Evolutionary conservation across 2,797 vertebrate genomes (phyloP), one percentile per base, ranked within the genome.

Genomic region (Ispidina picta): DNA sequence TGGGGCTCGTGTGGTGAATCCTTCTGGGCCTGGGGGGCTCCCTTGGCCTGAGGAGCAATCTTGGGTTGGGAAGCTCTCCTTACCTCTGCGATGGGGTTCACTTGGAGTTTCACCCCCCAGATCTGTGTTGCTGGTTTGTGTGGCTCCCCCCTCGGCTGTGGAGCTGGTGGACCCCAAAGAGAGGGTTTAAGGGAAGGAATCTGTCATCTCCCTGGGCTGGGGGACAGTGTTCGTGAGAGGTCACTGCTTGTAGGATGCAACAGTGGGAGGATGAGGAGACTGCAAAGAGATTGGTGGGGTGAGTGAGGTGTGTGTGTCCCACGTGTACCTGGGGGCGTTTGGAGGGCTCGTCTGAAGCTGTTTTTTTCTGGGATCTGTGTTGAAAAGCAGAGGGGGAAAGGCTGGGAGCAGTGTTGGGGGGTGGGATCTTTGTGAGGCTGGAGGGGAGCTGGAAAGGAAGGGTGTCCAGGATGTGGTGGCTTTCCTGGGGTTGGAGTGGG

Each of bases 401-500:
- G 14, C 48, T 31, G 54, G 29, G 65, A 72, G 60, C 46, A 15
- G 8, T 26, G n/a, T 22, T 15, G 10, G 6, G 8, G 41, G 13
- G 3, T 15, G 7, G 14, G 10, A 15, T 35, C 16, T 44, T 69
- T 31, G n/a, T 59, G 10, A 20, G 46, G 59, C 70, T 20, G 26
- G 29, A 52, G 35, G n/a, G 84, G 59, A 62, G 70, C 63, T 58
- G 84, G 80, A 31, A 33, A 63, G 74, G 87, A 86, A 81, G 76
- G 35, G 88, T 78, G 85, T 46, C 55, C 89, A 52, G 93, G 90
- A 92, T 86, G 80, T 74, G 83, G 72, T 77, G 77, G 41, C 33
- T 87, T 90, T 86, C 88, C 89, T 81, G 84, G 92, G 88, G 15
- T 46, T 83, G 43, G 14, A 35, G 17, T 29, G 80, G 78, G 80